Base-by-base conservation (phyloP, 1,140 invertebrate genomes). In the Elysia chlorotica region DNA sequence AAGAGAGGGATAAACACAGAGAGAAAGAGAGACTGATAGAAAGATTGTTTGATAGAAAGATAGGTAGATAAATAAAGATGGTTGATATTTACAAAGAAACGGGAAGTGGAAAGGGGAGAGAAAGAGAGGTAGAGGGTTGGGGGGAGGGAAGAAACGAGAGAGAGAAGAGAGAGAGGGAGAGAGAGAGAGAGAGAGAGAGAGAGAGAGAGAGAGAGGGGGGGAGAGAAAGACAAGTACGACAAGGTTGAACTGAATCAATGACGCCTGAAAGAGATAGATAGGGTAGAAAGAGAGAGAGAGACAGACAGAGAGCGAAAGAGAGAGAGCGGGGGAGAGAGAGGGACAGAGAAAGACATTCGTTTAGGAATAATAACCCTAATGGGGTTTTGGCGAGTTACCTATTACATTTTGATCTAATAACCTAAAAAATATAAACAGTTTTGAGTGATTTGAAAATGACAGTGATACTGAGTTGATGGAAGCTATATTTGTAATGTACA, bases 81-180 rank as follows among this genome's bases (percentile, higher is more conserved):
- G 28, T n/a, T n/a, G n/a, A n/a, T n/a, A n/a, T n/a, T n/a, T n/a
- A n/a, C n/a, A n/a, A n/a, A n/a, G n/a, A n/a, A n/a, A n/a, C n/a
- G 4, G 31, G 21, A 6, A 33, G 28, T 38, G 63, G 41, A 37
- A 66, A 37, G 25, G 63, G 41, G 36, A 38, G 63, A 66, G 63
- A 33, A 37, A 66, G 63, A 66, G 37, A 66, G 63, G 41, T 25
- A 66, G 63, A 66, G 63, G 31, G 31, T 31, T 21, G 31, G 31
- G 35, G 14, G 31, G 14, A 33, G 5, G 23, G 10, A 14, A 30
- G n/a, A n/a, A n/a, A n/a, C n/a, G 19, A 63, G 10, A 6, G 33
- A 33, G 37, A 67, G 30, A 2, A 67, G 30, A n/a, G 65, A 67
- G 3, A 38, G 65, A 67, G n/a, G 36, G 65, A 67, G 2, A 21